phyloP scores from a whole-genome alignment of 2,888 invertebrate species.

The Caenorhabditis zanzibari region DNA sequence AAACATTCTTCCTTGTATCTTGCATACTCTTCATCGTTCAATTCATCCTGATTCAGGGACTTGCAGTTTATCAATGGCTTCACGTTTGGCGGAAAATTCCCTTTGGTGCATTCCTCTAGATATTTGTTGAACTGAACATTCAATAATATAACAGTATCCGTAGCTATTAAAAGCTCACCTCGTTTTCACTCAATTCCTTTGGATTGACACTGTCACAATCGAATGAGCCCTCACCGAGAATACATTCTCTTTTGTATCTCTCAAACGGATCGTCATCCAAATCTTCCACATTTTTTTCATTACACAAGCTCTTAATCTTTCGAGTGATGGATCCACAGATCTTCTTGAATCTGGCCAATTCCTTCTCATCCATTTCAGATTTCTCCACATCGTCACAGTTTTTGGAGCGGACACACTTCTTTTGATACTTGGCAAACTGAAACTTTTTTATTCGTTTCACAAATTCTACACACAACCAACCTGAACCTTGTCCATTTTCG shows the following conservation, averaged over 20 bases:
- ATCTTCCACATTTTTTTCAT: constrained; percentile 2
- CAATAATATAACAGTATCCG: not conserved
- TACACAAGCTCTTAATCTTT: constrained; percentile 27
- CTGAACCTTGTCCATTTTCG: constrained; percentile 16
- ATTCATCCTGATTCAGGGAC: not conserved
- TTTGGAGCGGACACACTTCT: constrained; percentile 17
- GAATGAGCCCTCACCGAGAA: not conserved
- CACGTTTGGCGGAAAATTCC: not conserved
- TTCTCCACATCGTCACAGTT: constrained; percentile 34
- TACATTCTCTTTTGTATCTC: constrained; percentile 29
- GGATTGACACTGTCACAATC: constrained; percentile 16
- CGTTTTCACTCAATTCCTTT: constrained; percentile 12
- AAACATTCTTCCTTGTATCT: not conserved
- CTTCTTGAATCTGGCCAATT: constrained; percentile 24
- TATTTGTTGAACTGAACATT: constrained; percentile 6
- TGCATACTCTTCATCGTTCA: not conserved
- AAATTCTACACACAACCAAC: not conserved
- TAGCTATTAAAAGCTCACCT: constrained; percentile 4
- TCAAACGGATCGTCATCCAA: constrained; percentile 36
- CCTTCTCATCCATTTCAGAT: not conserved
- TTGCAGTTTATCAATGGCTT: not conserved
- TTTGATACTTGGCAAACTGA: constrained; percentile 43
- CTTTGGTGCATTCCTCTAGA: not conserved
- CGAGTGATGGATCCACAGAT: constrained; percentile 8
- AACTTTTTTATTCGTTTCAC: not conserved